Conservation (phyloP, 1,140 invertebrate species). For the Marisa cornuarietis region DNA sequence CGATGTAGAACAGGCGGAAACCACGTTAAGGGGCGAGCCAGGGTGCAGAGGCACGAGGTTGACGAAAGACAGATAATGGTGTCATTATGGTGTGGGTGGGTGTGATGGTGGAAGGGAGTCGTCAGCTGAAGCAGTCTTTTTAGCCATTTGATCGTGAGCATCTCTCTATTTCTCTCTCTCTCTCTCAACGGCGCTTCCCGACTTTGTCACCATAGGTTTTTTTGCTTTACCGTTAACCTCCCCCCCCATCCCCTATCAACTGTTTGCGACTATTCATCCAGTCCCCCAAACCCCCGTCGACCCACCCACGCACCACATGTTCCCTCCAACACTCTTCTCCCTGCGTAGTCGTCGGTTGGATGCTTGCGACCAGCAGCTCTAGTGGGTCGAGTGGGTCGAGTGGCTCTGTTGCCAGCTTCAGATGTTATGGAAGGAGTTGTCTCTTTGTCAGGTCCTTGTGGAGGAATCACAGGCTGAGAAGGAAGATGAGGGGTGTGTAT, state of each 20-base stretch:
- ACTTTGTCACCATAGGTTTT: not conserved
- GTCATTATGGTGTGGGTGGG: conserved; percentile 16
- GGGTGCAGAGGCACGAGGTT: conserved; percentile 5
- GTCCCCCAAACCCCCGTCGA: too few species aligned
- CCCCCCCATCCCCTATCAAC: not conserved
- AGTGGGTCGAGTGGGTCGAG: too few species aligned
- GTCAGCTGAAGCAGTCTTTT: not conserved
- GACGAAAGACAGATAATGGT: conserved; percentile 21
- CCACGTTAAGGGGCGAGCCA: conserved; percentile 17
- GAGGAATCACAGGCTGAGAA: too few species aligned
- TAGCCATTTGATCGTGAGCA: not conserved
- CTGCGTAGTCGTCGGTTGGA: too few species aligned
- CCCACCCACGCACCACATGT: too few species aligned
- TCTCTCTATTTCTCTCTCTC: not conserved
- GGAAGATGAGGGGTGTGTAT: too few species aligned
- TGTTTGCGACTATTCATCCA: too few species aligned
- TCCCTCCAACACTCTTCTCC: too few species aligned
- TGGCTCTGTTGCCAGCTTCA: too few species aligned
- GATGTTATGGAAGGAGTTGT: too few species aligned
- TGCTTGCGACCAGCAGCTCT: too few species aligned
- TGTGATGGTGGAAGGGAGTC: not conserved
- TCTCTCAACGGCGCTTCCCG: not conserved
- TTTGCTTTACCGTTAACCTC: not conserved
- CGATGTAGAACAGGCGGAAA: conserved; percentile 12
- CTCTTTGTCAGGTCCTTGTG: too few species aligned